Conservation (phyloP, 1,140 invertebrate genomes). For the Calephelis nemesis region DNA sequence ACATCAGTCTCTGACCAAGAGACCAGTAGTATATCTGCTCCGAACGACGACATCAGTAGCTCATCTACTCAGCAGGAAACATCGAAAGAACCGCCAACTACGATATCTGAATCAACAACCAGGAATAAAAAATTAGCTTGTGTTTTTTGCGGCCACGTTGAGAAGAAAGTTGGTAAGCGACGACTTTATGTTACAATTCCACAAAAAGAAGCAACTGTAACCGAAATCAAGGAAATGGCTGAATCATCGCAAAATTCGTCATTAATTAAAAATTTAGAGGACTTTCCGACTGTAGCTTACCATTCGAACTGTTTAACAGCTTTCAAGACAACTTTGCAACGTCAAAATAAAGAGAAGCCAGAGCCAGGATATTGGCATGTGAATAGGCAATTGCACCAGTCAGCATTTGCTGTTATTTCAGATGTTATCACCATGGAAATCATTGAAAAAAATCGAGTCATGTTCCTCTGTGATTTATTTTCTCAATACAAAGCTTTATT, state of each 20-base stretch:
- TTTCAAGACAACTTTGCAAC: slow-evolving; percentile 6
- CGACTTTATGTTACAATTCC: neutral
- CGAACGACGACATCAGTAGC: slow-evolving; percentile 9
- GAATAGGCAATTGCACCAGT: slow-evolving; percentile 8
- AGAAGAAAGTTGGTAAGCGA: slow-evolving; percentile 7
- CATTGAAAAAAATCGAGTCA: slow-evolving; percentile 13
- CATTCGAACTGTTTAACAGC: slow-evolving; percentile 5
- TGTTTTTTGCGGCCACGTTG: neutral
- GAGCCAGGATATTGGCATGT: slow-evolving; percentile 5
- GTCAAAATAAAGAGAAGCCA: neutral
- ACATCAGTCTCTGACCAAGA: slow-evolving; percentile 8
- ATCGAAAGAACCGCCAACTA: slow-evolving; percentile 1
- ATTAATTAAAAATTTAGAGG: neutral
- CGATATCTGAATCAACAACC: slow-evolving; percentile 5
- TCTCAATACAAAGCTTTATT: slow-evolving; percentile 15
- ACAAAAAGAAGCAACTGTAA: neutral
- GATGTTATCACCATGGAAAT: slow-evolving; percentile 5
- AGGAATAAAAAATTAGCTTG: neutral
- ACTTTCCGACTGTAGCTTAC: neutral
- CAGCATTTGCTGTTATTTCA: slow-evolving; percentile 16
- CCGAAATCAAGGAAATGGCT: neutral
- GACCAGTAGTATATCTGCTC: slow-evolving; percentile 1
- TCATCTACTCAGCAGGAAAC: slow-evolving; percentile 14
- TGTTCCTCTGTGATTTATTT: slow-evolving; percentile 12
- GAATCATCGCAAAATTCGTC: neutral